phyloP scores from a whole-genome alignment of 2,888 invertebrate genomes.

The Encarsia formosa region DNA sequence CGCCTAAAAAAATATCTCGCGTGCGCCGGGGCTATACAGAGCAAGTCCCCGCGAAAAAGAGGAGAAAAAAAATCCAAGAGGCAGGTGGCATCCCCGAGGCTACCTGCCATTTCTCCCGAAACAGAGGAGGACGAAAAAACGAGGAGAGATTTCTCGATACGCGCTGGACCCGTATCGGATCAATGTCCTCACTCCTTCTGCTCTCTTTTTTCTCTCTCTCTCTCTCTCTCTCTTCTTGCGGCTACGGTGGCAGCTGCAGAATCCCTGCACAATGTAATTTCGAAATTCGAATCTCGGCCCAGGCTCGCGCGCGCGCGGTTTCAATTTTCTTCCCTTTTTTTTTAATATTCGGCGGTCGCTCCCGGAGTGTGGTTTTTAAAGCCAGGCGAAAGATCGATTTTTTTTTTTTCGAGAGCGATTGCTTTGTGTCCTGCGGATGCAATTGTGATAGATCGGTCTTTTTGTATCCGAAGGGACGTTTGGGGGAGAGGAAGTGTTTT shows the following conservation, averaged over 20 bases:
- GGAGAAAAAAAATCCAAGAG: constrained; percentile 21
- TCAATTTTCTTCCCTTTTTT: constrained; percentile 18
- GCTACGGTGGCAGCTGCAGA: constrained; percentile 17
- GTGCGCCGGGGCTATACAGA: too few relatives aligned
- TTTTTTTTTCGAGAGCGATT: too few relatives aligned
- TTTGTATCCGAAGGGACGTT: too few relatives aligned
- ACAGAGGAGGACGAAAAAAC: background rate
- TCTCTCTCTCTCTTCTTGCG: too few relatives aligned
- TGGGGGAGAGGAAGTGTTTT: too few relatives aligned
- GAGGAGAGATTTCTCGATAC: constrained; percentile 12
- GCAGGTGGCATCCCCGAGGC: constrained; percentile 31
- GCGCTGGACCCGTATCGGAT: constrained; percentile 20
- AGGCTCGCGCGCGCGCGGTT: background rate
- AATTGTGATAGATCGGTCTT: too few relatives aligned
- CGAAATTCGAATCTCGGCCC: constrained; percentile 20
- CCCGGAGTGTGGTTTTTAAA: background rate
- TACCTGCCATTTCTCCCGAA: constrained; percentile 20
- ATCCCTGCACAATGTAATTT: constrained; percentile 18
- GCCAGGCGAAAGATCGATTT: too few relatives aligned
- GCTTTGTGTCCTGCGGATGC: background rate
- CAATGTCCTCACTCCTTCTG: constrained; percentile 22
- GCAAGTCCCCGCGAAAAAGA: too few relatives aligned
- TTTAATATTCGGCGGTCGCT: too few relatives aligned
- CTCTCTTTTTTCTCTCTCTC: too few relatives aligned
- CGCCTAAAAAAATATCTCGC: too few relatives aligned